phyloP scores from a whole-genome alignment of 2,888 invertebrate species.

The Tenthredo distinguenda region DNA sequence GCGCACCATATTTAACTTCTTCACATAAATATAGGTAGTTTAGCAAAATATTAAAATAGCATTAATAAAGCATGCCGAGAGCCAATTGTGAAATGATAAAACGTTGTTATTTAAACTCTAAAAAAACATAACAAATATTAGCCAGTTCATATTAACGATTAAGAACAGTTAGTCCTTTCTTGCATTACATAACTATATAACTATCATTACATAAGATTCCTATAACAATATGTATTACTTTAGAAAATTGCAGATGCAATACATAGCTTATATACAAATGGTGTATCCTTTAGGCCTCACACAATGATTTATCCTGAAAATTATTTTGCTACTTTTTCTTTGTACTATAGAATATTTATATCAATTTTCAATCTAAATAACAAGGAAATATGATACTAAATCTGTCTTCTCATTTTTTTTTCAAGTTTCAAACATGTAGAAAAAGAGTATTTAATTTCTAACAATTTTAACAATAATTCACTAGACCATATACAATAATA shows the following conservation, averaged over 20 bases:
- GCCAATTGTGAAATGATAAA: slow-evolving; percentile 51
- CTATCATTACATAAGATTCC: slow-evolving; percentile 54
- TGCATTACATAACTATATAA: slow-evolving; percentile 48
- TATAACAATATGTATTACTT: slow-evolving; percentile 65
- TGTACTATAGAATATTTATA: background rate
- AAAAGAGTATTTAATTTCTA: slow-evolving; percentile 1
- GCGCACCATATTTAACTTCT: slow-evolving; percentile 32
- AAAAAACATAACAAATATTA: slow-evolving; percentile 77
- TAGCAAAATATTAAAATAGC: slow-evolving; percentile 56
- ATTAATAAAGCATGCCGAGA: slow-evolving; percentile 71
- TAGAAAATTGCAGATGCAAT: slow-evolving; percentile 64
- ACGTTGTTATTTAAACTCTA: slow-evolving; percentile 77
- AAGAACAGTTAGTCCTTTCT: slow-evolving; percentile 72
- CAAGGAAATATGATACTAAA: background rate
- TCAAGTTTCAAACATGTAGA: background rate
- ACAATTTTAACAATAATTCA: slow-evolving; percentile 13
- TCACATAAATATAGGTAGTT: slow-evolving; percentile 34
- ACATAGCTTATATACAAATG: slow-evolving; percentile 65
- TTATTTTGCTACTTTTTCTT: background rate
- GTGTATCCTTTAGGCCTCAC: slow-evolving; percentile 51
- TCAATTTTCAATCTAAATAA: background rate
- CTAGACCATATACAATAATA: background rate
- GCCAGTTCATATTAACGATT: slow-evolving; percentile 64
- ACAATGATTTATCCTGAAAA: slow-evolving; percentile 49
- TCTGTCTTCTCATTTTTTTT: background rate